Percentiles rank a stretch among this genome's conserved stretches.
Evolutionary conservation across 2,113 vertebrate species (phyloP).

Genomic region (Apodemus speciosus): DNA sequence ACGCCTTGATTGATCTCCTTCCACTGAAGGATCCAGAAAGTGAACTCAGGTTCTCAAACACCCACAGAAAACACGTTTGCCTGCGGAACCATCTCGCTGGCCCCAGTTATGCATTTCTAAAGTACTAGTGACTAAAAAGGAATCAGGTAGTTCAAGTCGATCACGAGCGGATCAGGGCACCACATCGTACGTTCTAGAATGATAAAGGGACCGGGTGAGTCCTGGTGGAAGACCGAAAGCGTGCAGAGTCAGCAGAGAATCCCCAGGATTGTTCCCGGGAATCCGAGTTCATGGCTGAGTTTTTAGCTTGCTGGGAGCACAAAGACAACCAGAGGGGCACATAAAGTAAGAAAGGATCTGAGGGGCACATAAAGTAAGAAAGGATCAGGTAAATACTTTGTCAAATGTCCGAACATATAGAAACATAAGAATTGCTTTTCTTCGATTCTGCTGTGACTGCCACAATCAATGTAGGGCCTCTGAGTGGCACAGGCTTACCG

Average conservation of each 20-base stretch:
- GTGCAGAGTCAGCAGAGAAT: not conserved
- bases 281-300: not conserved
- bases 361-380: not conserved
- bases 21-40: not conserved
- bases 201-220: not conserved
- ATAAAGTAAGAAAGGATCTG: not conserved
- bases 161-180: too few species aligned
- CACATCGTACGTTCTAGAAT: fast-evolving
- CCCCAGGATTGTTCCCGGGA: not conserved
- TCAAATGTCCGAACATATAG: not conserved
- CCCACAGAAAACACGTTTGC: too few species aligned
- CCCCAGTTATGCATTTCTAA: not conserved
- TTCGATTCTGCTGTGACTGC: not conserved
- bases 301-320: not conserved
- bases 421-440: not conserved
- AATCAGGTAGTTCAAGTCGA: not conserved
- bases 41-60: not conserved
- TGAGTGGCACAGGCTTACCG: not conserved
- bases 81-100: not conserved
- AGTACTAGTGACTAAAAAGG: slow-evolving; percentile 1
- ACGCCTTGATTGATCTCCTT: not conserved
- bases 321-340: not conserved
- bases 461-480: not conserved
- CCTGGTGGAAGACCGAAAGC: not conserved
- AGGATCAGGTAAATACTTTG: not conserved